These are phyloP conservation scores for Fragariocoptes setiger DNA, from an alignment of 1,140 invertebrate genomes.

Conservation along the genomic window DNA sequence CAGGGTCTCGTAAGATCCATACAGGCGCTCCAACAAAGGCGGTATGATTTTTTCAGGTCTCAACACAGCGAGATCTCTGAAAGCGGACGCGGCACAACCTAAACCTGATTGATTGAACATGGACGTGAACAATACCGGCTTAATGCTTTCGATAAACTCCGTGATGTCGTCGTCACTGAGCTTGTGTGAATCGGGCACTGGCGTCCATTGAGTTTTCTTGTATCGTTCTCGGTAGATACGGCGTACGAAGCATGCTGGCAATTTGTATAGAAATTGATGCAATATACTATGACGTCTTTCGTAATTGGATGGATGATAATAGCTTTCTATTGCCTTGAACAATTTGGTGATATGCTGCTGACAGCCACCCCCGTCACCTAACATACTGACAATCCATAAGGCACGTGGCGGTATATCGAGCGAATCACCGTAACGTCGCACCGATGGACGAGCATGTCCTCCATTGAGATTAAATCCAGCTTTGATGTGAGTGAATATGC, in stretches of 20 bases:
- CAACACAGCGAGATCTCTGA: slow-evolving; percentile 39
- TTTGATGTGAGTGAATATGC: slow-evolving; percentile 45
- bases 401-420: slow-evolving; percentile 26
- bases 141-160: slow-evolving; percentile 37
- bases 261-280: slow-evolving; percentile 14
- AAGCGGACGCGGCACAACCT: slow-evolving; percentile 28
- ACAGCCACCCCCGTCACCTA: slow-evolving; percentile 16
- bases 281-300: slow-evolving; percentile 22
- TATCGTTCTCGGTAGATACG: slow-evolving; percentile 30
- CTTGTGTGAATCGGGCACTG: slow-evolving; percentile 29
- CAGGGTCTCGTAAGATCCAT: slow-evolving; percentile 40
- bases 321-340: slow-evolving; percentile 49
- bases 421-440: slow-evolving; percentile 8
- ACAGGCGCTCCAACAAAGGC: slow-evolving; percentile 39
- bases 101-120: slow-evolving; percentile 40
- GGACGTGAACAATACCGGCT: slow-evolving; percentile 30
- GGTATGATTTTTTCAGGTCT: slow-evolving; percentile 51
- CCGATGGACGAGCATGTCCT: slow-evolving; percentile 22
- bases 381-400: slow-evolving; percentile 32
- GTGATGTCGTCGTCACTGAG: slow-evolving; percentile 49
- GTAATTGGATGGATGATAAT: slow-evolving; percentile 55
- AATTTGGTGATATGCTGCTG: slow-evolving; percentile 34
- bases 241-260: slow-evolving; percentile 22
- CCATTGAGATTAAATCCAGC: slow-evolving; percentile 44
- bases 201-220: slow-evolving; percentile 29